A percentile compares a stretch with the other conserved stretches of the same genome.
These are phyloP conservation scores for Malurus leucopterus DNA, from an alignment of 2,797 vertebrate genomes.

Conservation along the genomic window DNA sequence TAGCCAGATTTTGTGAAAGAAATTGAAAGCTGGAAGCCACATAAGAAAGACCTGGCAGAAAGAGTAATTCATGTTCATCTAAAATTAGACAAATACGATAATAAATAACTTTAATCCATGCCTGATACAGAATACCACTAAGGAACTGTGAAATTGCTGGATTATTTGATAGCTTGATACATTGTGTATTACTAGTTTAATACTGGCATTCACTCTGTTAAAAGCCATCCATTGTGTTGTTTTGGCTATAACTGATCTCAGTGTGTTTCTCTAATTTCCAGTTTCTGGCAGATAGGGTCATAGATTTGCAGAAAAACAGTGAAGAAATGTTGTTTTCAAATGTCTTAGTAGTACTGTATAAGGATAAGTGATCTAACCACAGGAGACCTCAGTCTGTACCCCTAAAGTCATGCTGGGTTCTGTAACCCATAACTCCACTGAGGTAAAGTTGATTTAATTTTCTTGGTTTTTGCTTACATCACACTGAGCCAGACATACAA, in stretches of 20 bases:
- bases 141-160: neutral
- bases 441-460: neutral
- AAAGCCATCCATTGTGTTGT: neutral
- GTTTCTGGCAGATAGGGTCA: neutral
- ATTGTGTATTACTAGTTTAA: neutral
- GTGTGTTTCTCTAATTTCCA: neutral
- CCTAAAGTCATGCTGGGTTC: rapidly evolving
- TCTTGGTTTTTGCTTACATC: neutral
- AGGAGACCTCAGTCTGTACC: neutral
- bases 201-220: neutral
- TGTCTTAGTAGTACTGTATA: neutral
- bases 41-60: neutral
- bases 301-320: neutral
- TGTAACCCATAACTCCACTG: rapidly evolving
- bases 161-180: neutral
- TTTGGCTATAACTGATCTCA: neutral
- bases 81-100: neutral
- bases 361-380: neutral
- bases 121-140: neutral
- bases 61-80: neutral
- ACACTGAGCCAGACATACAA: neutral
- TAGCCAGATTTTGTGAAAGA: neutral
- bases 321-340: neutral
- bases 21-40: neutral
- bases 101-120: neutral